Conservation (phyloP, 2,888 invertebrate species). For the Dascillus cervinus region DNA sequence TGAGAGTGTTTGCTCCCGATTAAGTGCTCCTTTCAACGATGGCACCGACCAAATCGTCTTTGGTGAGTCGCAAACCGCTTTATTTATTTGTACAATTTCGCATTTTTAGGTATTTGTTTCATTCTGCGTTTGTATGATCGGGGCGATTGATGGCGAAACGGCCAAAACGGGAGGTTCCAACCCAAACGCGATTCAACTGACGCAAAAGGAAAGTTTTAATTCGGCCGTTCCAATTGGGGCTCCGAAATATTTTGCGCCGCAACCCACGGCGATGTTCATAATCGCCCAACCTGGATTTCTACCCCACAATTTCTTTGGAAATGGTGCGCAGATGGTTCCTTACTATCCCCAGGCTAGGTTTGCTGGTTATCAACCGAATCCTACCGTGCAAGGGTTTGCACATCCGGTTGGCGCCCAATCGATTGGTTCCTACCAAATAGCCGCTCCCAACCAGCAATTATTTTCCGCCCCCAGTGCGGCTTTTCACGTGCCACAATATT, state of each 20-base stretch:
- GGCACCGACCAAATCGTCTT: no score
- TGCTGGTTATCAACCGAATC: slow-evolving; percentile 17
- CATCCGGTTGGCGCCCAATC: slow-evolving; percentile 13
- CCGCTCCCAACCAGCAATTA: slow-evolving; percentile 7
- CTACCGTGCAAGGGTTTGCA: slow-evolving; percentile 16
- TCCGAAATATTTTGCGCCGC: slow-evolving; percentile 15
- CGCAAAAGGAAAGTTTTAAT: no score
- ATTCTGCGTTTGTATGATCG: no score
- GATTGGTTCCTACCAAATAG: slow-evolving; percentile 13
- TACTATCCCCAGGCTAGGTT: slow-evolving; percentile 34
- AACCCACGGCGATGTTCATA: slow-evolving; percentile 34
- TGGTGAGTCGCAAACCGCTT: no score
- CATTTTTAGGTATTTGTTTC: no score
- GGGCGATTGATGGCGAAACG: no score
- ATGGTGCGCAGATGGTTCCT: slow-evolving; percentile 27
- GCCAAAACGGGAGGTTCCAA: no score
- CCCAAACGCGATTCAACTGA: no score
- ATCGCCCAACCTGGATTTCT: slow-evolving; percentile 36
- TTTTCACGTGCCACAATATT: slow-evolving; percentile 7
- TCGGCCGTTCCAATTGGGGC: no score
- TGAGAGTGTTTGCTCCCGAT: slow-evolving; percentile 17
- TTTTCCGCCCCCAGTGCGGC: slow-evolving; percentile 3
- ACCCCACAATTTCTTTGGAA: slow-evolving; percentile 28
- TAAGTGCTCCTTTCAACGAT: no score
- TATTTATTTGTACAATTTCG: no score